Base-by-base conservation (phyloP, 1,140 invertebrate genomes). In the Atopsyche davidsoni region DNA sequence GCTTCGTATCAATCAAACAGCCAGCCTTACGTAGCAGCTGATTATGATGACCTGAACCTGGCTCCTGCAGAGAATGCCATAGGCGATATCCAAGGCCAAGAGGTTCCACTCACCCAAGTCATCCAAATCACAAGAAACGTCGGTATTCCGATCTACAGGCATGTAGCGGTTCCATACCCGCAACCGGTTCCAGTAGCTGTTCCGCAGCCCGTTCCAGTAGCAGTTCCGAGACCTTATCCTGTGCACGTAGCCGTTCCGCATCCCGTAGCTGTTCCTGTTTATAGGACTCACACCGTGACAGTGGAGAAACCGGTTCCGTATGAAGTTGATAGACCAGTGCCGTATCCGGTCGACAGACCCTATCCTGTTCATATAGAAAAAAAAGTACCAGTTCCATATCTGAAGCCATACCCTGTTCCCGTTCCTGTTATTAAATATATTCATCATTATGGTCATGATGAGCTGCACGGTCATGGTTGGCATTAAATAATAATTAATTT, bases 221-320 rank as follows among this genome's bases (percentile, higher is more conserved):
- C 64, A 23, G 64, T 69, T 2, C 68, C 67, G 3, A 66, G 70
- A 17, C 61, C 62, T 10, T 67, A 70, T 4, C 58, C 63, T 17
- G 61, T 74, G 0, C 70, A 68, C 13, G 65, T 72, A 0, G 67
- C 70, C 1, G 70, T 73, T 35, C 72, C 70, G 6, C 72, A 72
- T 60, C 69, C 70, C 3, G 67, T 73, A 0, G 60, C 69, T 59
- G 69, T 74, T 0, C 72, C 72, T 19, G 60, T 68, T 1, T 62
- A 68, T 3, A 67, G 60, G 32, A 69, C 68, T 18, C 59, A 68
- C 0, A 69, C 69, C 4, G 65, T 72, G 0, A 70, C 70, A 16
- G 67, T 72, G 1, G 64, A 71, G 6, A 65, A 68, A 54, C 68
- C 70, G 21, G 67, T 70, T 45, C 64, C 69, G 14, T 67, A 71